Evolutionary conservation across 2,888 invertebrate genomes (phyloP).

Genomic region (Strigamia transsilvanica): DNA sequence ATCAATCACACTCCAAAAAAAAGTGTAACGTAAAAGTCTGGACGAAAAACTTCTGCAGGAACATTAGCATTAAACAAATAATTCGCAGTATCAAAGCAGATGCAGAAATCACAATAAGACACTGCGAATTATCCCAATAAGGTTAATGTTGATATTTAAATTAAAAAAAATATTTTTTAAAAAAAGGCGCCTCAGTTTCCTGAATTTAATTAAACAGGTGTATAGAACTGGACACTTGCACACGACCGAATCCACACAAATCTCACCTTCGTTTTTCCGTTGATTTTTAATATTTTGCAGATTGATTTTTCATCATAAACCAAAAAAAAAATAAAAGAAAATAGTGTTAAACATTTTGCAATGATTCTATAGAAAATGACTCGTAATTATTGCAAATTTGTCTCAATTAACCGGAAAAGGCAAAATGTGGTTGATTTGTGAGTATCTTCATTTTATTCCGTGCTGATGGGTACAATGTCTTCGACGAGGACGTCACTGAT

Average conservation of each 20-base stretch:
- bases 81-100: conserved; percentile 2
- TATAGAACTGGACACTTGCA: neutral
- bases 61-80: neutral
- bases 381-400: neutral
- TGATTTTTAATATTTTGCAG: neutral
- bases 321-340: neutral
- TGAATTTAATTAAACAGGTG: neutral
- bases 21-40: neutral
- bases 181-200: neutral
- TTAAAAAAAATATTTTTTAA: neutral
- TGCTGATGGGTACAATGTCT: conserved; percentile 83
- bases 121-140: conserved; percentile 3
- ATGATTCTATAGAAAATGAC: neutral
- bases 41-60: neutral
- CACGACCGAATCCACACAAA: neutral
- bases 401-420: conserved; percentile 14
- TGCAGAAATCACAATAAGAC: neutral
- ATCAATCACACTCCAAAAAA: neutral
- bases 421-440: conserved; percentile 45
- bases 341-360: neutral
- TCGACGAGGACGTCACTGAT: conserved; percentile 95
- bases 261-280: neutral
- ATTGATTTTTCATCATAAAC: neutral
- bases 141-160: neutral
- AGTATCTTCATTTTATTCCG: conserved; percentile 52